These are phyloP conservation scores for Rugalucina vietnamica DNA, from an alignment of 2,888 invertebrate species.

Conservation along the genomic window DNA sequence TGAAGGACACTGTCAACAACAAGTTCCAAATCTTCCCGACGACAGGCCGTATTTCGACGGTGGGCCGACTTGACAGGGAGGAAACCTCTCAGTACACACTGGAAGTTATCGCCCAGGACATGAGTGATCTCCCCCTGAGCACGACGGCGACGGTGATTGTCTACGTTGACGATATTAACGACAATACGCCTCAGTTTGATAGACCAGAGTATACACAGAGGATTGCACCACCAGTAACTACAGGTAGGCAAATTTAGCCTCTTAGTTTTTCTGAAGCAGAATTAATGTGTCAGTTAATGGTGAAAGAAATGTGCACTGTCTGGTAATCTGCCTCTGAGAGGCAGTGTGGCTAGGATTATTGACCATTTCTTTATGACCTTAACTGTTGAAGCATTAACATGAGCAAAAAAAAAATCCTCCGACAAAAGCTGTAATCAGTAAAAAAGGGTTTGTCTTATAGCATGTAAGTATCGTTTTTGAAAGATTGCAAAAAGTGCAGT, in stretches of 20 bases:
- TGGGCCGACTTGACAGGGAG: slow-evolving; percentile 93
- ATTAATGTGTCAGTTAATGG: neutral
- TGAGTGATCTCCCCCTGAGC: slow-evolving; percentile 73
- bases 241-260: slow-evolving; percentile 85
- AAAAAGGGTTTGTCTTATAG: too few relatives aligned
- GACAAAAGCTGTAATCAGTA: too few relatives aligned
- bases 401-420: too few relatives aligned
- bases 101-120: slow-evolving; percentile 81
- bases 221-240: slow-evolving; percentile 91
- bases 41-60: slow-evolving; percentile 89
- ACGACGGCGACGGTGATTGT: slow-evolving; percentile 87
- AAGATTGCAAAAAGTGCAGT: too few relatives aligned
- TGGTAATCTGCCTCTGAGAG: too few relatives aligned
- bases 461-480: too few relatives aligned
- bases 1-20: slow-evolving; percentile 89
- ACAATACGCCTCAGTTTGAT: slow-evolving; percentile 88
- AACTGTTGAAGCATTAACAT: too few relatives aligned
- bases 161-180: slow-evolving; percentile 91
- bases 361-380: too few relatives aligned
- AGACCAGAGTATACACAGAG: slow-evolving; percentile 89
- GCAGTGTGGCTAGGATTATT: too few relatives aligned
- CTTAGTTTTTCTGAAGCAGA: neutral
- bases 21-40: slow-evolving; percentile 91
- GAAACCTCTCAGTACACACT: slow-evolving; percentile 76
- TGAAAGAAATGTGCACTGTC: too few relatives aligned